phyloP scores from a whole-genome alignment of 2,113 vertebrate species.

The Nycticebus coucang region DNA sequence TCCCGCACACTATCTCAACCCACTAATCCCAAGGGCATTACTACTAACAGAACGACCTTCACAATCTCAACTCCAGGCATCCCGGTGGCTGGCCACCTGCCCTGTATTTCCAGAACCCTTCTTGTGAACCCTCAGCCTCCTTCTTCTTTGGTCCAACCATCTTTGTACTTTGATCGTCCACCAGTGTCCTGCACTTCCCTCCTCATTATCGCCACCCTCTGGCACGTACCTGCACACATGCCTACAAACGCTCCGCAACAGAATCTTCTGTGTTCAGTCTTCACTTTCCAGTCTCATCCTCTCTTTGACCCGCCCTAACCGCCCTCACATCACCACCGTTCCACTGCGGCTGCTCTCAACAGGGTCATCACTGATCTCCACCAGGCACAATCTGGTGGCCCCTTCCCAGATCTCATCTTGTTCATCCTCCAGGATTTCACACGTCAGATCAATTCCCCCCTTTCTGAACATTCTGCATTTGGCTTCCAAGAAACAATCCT shows the following conservation, averaged over 20 bases:
- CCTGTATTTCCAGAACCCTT: neutral
- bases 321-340: neutral
- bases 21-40: neutral
- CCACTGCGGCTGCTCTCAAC: accelerated
- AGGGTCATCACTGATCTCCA: neutral
- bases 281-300: neutral
- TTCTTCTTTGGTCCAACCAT: no score
- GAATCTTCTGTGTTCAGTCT: neutral
- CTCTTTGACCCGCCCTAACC: neutral
- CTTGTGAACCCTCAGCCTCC: neutral
- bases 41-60: neutral
- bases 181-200: neutral
- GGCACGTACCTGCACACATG: neutral
- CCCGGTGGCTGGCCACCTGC: neutral
- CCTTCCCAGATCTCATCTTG: neutral
- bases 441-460: no score
- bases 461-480: no score
- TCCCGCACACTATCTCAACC: neutral
- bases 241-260: neutral
- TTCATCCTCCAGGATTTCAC: neutral
- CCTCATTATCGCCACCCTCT: neutral
- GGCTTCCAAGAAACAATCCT: neutral
- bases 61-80: neutral
- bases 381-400: neutral
- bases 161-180: neutral